These are phyloP conservation scores for Mastomys coucha DNA, from an alignment of 2,113 vertebrate genomes.

Conservation along the genomic window DNA sequence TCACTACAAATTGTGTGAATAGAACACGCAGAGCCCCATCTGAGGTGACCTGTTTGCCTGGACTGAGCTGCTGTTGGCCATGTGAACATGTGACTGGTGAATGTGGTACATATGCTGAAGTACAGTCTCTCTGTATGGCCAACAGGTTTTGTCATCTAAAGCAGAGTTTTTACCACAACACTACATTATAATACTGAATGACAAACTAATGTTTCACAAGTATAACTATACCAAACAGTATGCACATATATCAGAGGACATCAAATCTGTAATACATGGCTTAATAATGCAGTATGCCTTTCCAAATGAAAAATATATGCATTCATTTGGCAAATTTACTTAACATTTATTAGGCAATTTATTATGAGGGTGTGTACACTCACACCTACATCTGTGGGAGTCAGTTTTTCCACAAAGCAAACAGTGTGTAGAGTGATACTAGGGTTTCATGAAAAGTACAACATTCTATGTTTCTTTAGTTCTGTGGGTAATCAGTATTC, in stretches of 20 bases:
- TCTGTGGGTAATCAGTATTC: neutral
- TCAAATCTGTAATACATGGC: neutral
- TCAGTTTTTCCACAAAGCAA: rapidly evolving
- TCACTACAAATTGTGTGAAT: neutral
- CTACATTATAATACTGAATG: neutral
- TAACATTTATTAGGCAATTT: neutral
- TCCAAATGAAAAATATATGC: neutral
- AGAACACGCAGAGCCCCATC: too few relatives aligned
- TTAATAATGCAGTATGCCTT: neutral
- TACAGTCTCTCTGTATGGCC: neutral
- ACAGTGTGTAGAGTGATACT: rapidly evolving
- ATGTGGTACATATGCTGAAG: too few relatives aligned
- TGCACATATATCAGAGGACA: neutral
- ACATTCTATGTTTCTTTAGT: rapidly evolving
- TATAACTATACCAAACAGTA: neutral
- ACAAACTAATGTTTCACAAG: neutral
- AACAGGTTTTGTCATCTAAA: neutral
- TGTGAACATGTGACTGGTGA: neutral
- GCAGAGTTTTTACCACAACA: neutral
- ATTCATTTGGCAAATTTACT: neutral
- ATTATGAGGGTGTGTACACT: rapidly evolving
- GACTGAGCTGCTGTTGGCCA: too few relatives aligned
- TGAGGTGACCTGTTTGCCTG: neutral
- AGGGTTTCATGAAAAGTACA: too few relatives aligned
- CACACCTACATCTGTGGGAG: neutral